These are phyloP conservation scores for Meteorus sp. DNA, from an alignment of 1,140 invertebrate species.

Conservation along the genomic window DNA sequence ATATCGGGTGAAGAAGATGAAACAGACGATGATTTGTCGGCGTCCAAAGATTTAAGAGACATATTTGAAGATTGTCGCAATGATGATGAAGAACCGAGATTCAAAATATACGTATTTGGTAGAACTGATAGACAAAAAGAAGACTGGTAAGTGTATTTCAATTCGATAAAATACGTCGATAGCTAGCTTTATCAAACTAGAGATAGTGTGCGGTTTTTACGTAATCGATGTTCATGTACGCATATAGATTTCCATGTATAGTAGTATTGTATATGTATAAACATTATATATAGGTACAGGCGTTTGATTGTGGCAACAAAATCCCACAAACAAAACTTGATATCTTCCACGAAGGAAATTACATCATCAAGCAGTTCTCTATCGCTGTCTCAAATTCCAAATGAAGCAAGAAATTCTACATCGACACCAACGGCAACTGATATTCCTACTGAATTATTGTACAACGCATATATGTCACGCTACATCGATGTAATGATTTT, in stretches of 20 bases:
- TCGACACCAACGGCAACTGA: slow-evolving; percentile 31
- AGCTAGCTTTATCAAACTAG: not conserved
- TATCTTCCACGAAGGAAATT: slow-evolving; percentile 38
- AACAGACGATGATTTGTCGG: slow-evolving; percentile 43
- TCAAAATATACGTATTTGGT: slow-evolving; percentile 72
- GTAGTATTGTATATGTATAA: too few relatives aligned
- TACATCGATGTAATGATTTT: slow-evolving; percentile 43
- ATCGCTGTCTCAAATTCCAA: slow-evolving; percentile 27
- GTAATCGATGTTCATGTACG: slow-evolving; percentile 24
- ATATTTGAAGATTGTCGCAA: slow-evolving; percentile 51
- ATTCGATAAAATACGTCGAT: not conserved
- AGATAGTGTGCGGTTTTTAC: not conserved
- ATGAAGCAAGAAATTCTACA: slow-evolving; percentile 43
- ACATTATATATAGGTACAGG: slow-evolving; percentile 53
- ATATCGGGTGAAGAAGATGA: slow-evolving; percentile 46
- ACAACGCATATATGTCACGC: slow-evolving; percentile 51
- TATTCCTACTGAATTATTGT: slow-evolving; percentile 42
- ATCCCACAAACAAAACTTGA: slow-evolving; percentile 40
- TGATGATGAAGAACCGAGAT: slow-evolving; percentile 38
- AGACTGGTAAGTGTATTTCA: slow-evolving; percentile 74
- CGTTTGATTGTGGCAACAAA: slow-evolving; percentile 46
- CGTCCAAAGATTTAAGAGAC: slow-evolving; percentile 44
- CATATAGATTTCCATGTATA: too few relatives aligned
- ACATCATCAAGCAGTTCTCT: slow-evolving; percentile 30
- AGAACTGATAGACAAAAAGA: slow-evolving; percentile 85